These are phyloP conservation scores for Acomys russatus DNA, from an alignment of 2,797 vertebrate genomes.

Conservation along the genomic window DNA sequence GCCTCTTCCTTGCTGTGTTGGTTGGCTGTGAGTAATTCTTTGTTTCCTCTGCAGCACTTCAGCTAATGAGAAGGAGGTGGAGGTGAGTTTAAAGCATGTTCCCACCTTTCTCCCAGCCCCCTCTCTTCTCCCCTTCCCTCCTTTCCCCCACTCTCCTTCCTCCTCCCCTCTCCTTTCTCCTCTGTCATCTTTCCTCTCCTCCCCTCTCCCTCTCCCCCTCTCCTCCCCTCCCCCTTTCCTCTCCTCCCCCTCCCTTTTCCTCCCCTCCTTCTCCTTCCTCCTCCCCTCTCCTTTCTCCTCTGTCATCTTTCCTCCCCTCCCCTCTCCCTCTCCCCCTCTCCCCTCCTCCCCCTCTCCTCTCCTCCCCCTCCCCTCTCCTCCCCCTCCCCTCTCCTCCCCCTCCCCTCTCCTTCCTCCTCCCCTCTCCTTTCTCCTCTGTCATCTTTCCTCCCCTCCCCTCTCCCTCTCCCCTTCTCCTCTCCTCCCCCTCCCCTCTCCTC, in stretches of 20 bases:
- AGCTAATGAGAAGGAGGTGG: constrained; percentile 95
- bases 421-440: no score
- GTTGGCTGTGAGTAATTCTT: constrained; percentile 20
- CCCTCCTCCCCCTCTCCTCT: no score
- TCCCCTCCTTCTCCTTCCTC: accelerated
- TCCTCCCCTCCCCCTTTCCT: accelerated
- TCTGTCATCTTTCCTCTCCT: accelerated
- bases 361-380: no score
- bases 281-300: not conserved
- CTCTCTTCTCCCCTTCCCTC: no score
- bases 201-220: no score
- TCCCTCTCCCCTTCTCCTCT: no score
- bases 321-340: not conserved
- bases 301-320: no score
- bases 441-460: no score
- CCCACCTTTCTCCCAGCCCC: not conserved
- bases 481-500: no score
- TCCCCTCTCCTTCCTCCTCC: no score
- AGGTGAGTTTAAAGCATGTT: constrained; percentile 89
- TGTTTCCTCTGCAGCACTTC: constrained; percentile 89
- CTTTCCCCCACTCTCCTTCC: not conserved
- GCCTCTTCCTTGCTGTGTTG: constrained; percentile 9
- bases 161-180: not conserved
- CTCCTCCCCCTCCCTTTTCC: not conserved
- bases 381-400: no score